Evolutionary conservation across 2,888 invertebrate species (phyloP), one percentile per base, ranked within the genome.

Genomic region (Bembecia ichneumoniformis): DNA sequence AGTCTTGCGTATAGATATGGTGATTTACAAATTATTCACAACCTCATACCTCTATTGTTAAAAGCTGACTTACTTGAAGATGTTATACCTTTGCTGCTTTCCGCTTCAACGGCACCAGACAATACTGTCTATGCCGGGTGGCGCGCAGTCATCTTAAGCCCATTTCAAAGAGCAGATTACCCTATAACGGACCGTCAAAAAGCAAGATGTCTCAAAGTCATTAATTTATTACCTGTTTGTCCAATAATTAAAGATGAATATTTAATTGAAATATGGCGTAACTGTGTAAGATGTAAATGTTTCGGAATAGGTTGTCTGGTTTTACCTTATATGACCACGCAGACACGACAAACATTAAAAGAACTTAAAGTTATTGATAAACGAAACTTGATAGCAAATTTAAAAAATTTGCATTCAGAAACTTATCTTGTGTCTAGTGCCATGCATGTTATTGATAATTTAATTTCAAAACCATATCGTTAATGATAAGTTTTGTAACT

Each of bases 161-260:
- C 88, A 14, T 88, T 88, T 54, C 79, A 83, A 70, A 71, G 71
- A 7, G 86, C 87, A 1, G 88, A 88, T 60, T 82, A 83, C 58
- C 87, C 88, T 35, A 79, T 88, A 47, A 84, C 84, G 36, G 87
- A 82, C 55, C 74, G 76, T 34, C 88, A 88, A 63, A 83, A 74
- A 63, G 55, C 57, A 0, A 82, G 80, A 56, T 88, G 88, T 64
- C 60, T 86, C 34, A 79, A 78, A 55, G 74, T 77, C 49, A 65
- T 88, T 51, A 88, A 86, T 68, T 66, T 87, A 50, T 65, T 88
- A 52, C 86, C 87, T 1, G 61, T 81, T 35, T 88, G 87, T 57
- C 83, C 87, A 40, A 66, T 81, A 40, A 72, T 83, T 44, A 81
- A 78, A 62, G 83, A 84, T 62, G 79, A 82, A 51, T 87, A 87